Percentiles rank a stretch among this genome's conserved stretches.
phyloP scores from a whole-genome alignment of 2,888 invertebrate species.

The Ophion costatus region DNA sequence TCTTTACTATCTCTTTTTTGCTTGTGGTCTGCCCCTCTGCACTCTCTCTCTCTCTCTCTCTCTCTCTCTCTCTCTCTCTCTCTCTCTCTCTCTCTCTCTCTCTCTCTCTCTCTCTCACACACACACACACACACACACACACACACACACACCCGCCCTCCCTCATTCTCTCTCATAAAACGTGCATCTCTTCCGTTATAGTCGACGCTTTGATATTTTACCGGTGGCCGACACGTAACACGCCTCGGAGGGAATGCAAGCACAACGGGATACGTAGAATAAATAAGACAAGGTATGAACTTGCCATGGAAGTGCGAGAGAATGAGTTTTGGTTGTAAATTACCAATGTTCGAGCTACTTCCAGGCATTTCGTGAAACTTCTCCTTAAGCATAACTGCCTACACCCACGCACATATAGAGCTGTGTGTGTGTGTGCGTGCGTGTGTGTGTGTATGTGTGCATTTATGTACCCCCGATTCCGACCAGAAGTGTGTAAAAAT shows the following conservation, averaged over 20 bases:
- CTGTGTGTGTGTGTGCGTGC: background rate
- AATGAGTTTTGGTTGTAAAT: slow-evolving; percentile 59
- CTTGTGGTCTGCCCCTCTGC: background rate
- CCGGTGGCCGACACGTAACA: too few relatives aligned
- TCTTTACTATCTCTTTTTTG: background rate
- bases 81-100: background rate
- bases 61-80: background rate
- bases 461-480: slow-evolving; percentile 2
- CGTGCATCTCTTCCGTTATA: slow-evolving; percentile 25
- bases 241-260: too few relatives aligned
- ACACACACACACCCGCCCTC: too few relatives aligned
- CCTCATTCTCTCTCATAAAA: slow-evolving; percentile 8
- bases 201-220: background rate
- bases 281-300: background rate
- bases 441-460: slow-evolving; percentile 1
- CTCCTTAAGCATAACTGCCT: slow-evolving; percentile 22
- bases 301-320: slow-evolving; percentile 5
- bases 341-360: slow-evolving; percentile 24
- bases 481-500: slow-evolving; percentile 24
- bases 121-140: too few relatives aligned
- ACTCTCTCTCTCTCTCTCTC: background rate
- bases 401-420: background rate
- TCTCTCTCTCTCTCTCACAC: too few relatives aligned
- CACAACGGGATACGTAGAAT: background rate
- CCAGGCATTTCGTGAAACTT: slow-evolving; percentile 40